Evolutionary conservation across 2,888 invertebrate species (phyloP).

Genomic region (Galerucella nymphaeae): DNA sequence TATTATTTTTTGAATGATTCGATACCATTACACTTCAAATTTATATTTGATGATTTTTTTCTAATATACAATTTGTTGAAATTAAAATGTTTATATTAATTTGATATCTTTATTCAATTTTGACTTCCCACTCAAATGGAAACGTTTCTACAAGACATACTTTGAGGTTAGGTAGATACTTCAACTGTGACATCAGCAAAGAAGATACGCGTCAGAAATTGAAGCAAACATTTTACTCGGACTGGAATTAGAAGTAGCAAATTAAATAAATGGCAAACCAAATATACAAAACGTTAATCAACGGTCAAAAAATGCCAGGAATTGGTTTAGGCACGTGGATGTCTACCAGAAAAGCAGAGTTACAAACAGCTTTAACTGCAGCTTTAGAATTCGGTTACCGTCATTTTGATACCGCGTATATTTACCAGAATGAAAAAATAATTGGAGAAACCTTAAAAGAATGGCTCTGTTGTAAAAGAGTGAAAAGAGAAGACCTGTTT

Average conservation of each 20-base stretch:
- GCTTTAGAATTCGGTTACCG: constrained; percentile 82
- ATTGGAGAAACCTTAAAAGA: constrained; percentile 78
- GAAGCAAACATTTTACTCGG: too few species aligned
- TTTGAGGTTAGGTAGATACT: too few species aligned
- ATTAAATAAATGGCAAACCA: constrained; percentile 24
- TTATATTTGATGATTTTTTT: constrained; percentile 1
- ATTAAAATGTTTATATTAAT: constrained; percentile 11
- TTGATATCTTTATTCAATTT: neutral
- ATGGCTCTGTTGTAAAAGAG: constrained; percentile 75
- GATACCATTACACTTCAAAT: neutral
- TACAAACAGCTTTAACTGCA: constrained; percentile 73
- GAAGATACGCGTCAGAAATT: too few species aligned
- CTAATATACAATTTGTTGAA: constrained; percentile 15
- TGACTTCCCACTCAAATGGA: neutral
- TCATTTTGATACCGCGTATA: constrained; percentile 83
- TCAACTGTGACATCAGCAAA: too few species aligned
- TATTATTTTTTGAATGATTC: constrained; percentile 10
- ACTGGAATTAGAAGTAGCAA: too few species aligned
- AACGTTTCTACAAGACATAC: too few species aligned
- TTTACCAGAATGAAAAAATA: constrained; percentile 79
- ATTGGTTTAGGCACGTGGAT: constrained; percentile 86
- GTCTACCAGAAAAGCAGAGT: constrained; percentile 69
- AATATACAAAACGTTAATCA: constrained; percentile 33
- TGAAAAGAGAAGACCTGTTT: constrained; percentile 81
- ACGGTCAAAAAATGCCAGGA: constrained; percentile 53